Evolutionary conservation across 23 tunicate genomes (phyloP).

Genomic region (Corella eumyota): DNA sequence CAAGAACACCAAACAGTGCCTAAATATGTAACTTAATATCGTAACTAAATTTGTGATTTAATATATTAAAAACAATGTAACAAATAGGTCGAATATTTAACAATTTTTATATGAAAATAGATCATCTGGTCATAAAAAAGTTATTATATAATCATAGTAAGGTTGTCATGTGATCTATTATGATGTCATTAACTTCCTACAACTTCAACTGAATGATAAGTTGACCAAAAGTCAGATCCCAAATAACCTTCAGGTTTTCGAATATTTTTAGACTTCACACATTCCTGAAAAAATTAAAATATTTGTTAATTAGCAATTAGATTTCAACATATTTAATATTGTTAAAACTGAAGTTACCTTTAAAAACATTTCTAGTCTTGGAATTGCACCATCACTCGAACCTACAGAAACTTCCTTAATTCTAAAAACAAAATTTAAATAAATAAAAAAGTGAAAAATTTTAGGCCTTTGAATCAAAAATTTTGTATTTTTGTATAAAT

Average conservation of each 20-base stretch:
- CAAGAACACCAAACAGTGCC: too few species aligned
- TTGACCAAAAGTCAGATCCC: constrained; percentile 58
- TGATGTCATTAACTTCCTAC: constrained; percentile 52
- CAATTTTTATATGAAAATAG: too few species aligned
- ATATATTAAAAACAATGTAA: too few species aligned
- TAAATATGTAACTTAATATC: too few species aligned
- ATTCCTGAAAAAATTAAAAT: constrained; percentile 25
- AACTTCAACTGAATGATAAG: constrained; percentile 65
- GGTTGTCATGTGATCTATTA: too few species aligned
- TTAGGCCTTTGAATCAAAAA: neutral
- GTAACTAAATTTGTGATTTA: too few species aligned
- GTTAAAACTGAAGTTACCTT: constrained; percentile 40
- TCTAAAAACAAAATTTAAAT: constrained; percentile 6
- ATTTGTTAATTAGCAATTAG: neutral
- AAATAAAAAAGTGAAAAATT: neutral
- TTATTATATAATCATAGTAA: too few species aligned
- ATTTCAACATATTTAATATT: too few species aligned
- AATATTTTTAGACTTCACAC: constrained; percentile 41
- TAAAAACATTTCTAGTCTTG: constrained; percentile 51
- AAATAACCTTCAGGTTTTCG: constrained; percentile 58
- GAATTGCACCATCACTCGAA: constrained; percentile 40
- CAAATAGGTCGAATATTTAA: too few species aligned
- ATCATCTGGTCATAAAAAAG: too few species aligned
- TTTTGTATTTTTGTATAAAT: neutral
- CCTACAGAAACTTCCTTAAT: constrained; percentile 47